Evolutionary conservation across 2,888 invertebrate genomes (phyloP).

Genomic region (Heteromurus nitidus): DNA sequence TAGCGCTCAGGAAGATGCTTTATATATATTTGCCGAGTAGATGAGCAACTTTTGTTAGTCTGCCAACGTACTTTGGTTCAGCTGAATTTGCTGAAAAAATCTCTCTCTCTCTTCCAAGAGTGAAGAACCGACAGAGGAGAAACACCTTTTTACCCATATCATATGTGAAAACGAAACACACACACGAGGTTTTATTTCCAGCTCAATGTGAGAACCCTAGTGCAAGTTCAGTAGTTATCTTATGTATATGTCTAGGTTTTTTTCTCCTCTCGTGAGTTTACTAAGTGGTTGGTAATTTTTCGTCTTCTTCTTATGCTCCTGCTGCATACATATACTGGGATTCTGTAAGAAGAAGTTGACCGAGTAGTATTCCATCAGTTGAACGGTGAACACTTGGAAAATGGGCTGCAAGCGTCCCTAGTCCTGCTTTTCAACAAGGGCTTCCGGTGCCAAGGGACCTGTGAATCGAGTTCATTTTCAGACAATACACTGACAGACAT

Average conservation of each 20-base stretch:
- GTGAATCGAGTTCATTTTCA: slow-evolving; percentile 64
- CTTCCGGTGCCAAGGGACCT: slow-evolving; percentile 67
- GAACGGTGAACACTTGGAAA: slow-evolving; percentile 2
- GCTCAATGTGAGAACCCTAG: neutral
- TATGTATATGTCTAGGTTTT: neutral
- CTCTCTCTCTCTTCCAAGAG: slow-evolving; percentile 22
- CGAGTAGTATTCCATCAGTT: neutral
- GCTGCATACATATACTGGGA: too few species aligned
- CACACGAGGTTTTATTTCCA: neutral
- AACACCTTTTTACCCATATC: slow-evolving; percentile 12
- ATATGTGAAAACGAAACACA: slow-evolving; percentile 2
- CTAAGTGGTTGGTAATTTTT: too few species aligned
- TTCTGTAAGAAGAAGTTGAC: neutral
- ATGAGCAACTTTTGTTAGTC: slow-evolving; percentile 67
- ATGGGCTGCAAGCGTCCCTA: slow-evolving; percentile 30
- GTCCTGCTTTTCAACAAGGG: slow-evolving; percentile 39
- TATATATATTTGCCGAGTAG: slow-evolving; percentile 65
- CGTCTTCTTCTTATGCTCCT: too few species aligned
- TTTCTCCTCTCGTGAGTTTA: neutral
- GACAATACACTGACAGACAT: slow-evolving; percentile 52
- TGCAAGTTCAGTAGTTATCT: neutral
- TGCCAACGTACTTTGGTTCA: slow-evolving; percentile 58
- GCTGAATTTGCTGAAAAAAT: slow-evolving; percentile 56
- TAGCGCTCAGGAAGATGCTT: slow-evolving; percentile 56
- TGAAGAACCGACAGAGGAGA: slow-evolving; percentile 21